These are phyloP conservation scores for Panthera leo DNA, from an alignment of 2,113 vertebrate species.

Conservation along the genomic window DNA sequence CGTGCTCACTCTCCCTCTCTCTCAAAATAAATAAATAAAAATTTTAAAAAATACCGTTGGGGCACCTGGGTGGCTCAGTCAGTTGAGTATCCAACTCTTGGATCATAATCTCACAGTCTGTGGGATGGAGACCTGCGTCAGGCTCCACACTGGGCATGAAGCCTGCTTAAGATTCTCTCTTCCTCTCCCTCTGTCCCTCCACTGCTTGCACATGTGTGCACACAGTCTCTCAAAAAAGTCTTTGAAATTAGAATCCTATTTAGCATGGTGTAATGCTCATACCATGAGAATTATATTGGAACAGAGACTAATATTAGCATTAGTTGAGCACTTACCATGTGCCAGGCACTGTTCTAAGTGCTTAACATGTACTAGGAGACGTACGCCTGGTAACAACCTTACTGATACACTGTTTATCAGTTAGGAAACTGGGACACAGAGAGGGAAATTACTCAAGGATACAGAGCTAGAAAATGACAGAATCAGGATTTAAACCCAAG, in stretches of 20 bases:
- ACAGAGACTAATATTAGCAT: neutral
- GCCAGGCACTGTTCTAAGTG: neutral
- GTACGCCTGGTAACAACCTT: neutral
- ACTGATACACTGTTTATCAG: neutral
- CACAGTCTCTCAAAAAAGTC: too few species aligned
- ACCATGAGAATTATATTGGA: neutral
- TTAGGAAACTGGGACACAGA: neutral
- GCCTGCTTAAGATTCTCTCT: too few species aligned
- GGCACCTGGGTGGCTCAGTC: too few species aligned
- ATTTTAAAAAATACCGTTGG: too few species aligned
- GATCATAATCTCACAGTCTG: too few species aligned
- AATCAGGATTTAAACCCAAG: neutral
- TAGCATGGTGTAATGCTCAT: neutral
- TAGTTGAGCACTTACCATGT: neutral
- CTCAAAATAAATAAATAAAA: too few species aligned
- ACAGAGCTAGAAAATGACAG: neutral
- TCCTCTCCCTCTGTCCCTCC: too few species aligned
- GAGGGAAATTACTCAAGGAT: neutral
- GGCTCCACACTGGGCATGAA: too few species aligned
- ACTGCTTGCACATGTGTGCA: too few species aligned
- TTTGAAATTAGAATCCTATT: neutral
- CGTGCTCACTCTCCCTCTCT: too few species aligned
- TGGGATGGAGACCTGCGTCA: too few species aligned
- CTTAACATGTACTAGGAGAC: neutral
- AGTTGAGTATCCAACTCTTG: too few species aligned